Evolutionary conservation across 2,888 invertebrate species (phyloP), one percentile per base, ranked within the genome.

Genomic region (Drosophila engyochracea): DNA sequence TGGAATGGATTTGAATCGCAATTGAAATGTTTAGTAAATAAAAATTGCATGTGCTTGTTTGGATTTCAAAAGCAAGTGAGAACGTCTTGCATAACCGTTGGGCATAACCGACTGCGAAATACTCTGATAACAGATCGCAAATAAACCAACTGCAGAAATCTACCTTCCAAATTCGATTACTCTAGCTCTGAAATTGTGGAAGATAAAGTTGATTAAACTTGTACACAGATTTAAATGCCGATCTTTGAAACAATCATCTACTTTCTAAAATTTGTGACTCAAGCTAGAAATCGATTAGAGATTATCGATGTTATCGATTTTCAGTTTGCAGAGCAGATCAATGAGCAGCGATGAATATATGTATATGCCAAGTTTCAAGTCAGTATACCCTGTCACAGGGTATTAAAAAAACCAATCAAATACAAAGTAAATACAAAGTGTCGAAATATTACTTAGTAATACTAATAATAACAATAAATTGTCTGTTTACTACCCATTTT

Each of bases 381-480:
- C 16, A 47, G 47, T 7, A 7, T 7, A 44, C 44, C 6, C 44
- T 14, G 22, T 44, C 10, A 41, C 41, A 22, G 22, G 44, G 44
- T 22, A 44, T 22, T 44, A 16, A 22, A 30, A 72, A 59, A 58
- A 67, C 52, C 41, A 25, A 65, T 37, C 14, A 54, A 55, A 37
- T 19, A 10, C 6, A 70, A 65, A 49, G 35, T 47, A 73, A 74
- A 60, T 53, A 77, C 58, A 66, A 71, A 35, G 49, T 82, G 59
- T 44, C 52, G 59, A 77, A 76, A 84, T 82, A 80, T 82, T 76
- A 86, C 84, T 86, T 84, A 78, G 77, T 71, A 86, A 82, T 79
- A 86, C 79, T 84, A 83, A 84, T 83, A 86, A 86, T 70, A 86
- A 72, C 67, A 39, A 83, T 85, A 68, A 67, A 76, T 70, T 81